A percentile compares a stretch with the other conserved stretches of the same genome.
These are phyloP conservation scores for Agriopis marginaria DNA, from an alignment of 2,888 invertebrate species.

Conservation along the genomic window DNA sequence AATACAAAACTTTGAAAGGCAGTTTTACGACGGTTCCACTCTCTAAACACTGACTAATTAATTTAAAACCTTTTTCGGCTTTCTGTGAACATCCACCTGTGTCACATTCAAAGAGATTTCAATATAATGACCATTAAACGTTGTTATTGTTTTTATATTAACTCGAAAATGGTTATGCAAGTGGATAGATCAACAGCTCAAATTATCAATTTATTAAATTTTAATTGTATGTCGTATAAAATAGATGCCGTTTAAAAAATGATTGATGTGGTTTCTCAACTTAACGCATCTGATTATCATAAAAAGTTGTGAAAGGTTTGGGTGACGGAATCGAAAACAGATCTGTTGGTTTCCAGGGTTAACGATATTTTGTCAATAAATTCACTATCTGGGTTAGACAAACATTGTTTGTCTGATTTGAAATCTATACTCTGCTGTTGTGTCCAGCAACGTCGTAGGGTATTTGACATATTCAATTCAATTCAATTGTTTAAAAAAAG, in stretches of 20 bases:
- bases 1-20: slow-evolving; percentile 27
- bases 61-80: slow-evolving; percentile 45
- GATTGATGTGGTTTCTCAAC: slow-evolving; percentile 60
- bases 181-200: slow-evolving; percentile 51
- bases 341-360: neutral
- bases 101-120: slow-evolving; percentile 49
- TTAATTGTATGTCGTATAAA: slow-evolving; percentile 56
- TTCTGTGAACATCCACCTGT: slow-evolving; percentile 46
- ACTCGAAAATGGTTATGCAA: slow-evolving; percentile 52
- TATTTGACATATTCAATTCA: too few species aligned
- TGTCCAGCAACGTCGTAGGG: too few species aligned
- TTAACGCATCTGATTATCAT: slow-evolving; percentile 56
- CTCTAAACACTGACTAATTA: slow-evolving; percentile 43
- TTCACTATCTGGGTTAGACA: too few species aligned
- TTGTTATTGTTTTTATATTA: slow-evolving; percentile 53
- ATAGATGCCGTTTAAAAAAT: slow-evolving; percentile 52
- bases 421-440: too few species aligned
- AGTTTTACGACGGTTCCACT: slow-evolving; percentile 34
- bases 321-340: slow-evolving; percentile 49
- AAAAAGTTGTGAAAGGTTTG: slow-evolving; percentile 50
- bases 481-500: too few species aligned
- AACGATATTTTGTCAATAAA: neutral
- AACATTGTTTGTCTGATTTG: too few species aligned
- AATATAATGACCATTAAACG: slow-evolving; percentile 52
- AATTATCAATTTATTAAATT: slow-evolving; percentile 56